A percentile compares a stretch with the other conserved stretches of the same genome.
Conservation (phyloP, 2,888 invertebrate genomes). For the Acrobasis suavella region DNA sequence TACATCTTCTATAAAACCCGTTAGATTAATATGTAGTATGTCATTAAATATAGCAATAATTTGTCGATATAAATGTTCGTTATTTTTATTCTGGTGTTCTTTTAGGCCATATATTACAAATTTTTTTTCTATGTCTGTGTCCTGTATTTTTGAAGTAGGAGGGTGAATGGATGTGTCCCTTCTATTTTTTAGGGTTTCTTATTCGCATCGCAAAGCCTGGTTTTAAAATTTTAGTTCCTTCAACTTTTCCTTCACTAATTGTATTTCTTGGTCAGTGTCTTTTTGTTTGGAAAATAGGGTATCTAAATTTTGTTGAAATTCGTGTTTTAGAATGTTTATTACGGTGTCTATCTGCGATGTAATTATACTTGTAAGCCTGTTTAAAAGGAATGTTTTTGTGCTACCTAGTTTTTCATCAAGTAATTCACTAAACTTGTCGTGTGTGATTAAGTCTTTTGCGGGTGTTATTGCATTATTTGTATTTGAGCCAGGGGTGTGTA, state of each 20-base stretch:
- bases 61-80: too few species aligned
- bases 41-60: too few species aligned
- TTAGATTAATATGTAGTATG: too few species aligned
- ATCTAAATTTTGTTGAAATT: neutral
- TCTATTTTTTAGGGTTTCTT: too few species aligned
- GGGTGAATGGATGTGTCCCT: too few species aligned
- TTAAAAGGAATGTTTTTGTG: neutral
- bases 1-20: too few species aligned
- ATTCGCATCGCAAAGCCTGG: too few species aligned
- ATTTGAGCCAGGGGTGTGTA: neutral
- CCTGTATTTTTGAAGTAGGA: too few species aligned
- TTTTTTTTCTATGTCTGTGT: too few species aligned
- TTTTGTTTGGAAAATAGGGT: neutral
- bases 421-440: neutral
- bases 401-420: neutral
- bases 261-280: neutral
- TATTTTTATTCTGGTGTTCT: too few species aligned
- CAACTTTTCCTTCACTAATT: neutral
- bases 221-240: too few species aligned
- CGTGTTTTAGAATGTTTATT: neutral
- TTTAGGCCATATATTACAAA: too few species aligned
- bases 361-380: neutral
- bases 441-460: neutral
- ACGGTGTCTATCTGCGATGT: neutral
- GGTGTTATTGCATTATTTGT: neutral